Base-by-base conservation (phyloP, 2,113 vertebrate genomes). In the Oryzias javanicus region DNA sequence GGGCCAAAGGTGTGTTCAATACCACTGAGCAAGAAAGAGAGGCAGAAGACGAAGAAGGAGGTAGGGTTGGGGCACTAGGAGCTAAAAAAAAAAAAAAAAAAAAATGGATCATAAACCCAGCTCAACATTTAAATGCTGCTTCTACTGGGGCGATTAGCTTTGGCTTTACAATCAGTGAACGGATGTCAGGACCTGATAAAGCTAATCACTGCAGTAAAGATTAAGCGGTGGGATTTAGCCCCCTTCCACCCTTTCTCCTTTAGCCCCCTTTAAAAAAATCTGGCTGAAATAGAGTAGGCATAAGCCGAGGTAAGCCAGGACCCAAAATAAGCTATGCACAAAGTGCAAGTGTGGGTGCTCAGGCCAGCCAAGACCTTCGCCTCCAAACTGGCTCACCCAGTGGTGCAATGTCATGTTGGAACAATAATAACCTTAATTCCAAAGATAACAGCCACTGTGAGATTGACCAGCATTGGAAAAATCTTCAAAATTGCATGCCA, bases 161-260 rank as follows among this genome's bases (percentile, higher is more conserved):
- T 41, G 68, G 76, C 50, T 78, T 85, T 79, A 82, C 84, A 82
- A 80, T 80, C 63, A 62, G 79, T 70, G 40, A 72, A 85, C 64
- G 80, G 84, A 86, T 90, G 83, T 86, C 72, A 76, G 80, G 81
- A 53, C 72, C 81, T 87, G 83, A 90, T 88, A 88, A 89, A 65
- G 80, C 71, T 90, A 87, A 89, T 90, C 89, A 85, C 80, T 63
- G 59, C 51, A 40, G 73, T 79, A 88, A 86, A 83, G 76, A 72
- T 70, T 73, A 61, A 56, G 67, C 63, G 18, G 42, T 16, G 76
- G 84, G 88, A 86, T 87, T 87, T 74, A 77, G 67, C 60, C 54
- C 61, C 49, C 60, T 20, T 59, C 70, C 25, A 49, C 45, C 16
- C 49, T 47, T 61, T 8, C 55, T 25, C 50, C 58, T 14, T 1